Percentiles rank a stretch among this genome's conserved stretches.
phyloP scores from a whole-genome alignment of 2,888 invertebrate genomes.

The Drosophila tripunctata region DNA sequence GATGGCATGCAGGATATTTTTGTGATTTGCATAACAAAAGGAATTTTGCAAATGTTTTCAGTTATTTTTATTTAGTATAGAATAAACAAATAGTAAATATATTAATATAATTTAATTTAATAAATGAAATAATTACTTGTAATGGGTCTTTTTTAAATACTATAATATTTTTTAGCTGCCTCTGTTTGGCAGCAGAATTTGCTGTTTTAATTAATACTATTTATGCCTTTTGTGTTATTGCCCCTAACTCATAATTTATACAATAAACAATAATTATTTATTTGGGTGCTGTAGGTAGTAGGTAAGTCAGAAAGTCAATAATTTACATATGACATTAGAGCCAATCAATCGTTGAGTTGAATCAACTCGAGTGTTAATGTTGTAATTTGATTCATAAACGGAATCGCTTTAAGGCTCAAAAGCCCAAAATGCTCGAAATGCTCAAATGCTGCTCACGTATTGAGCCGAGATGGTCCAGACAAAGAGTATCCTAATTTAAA shows the following conservation, averaged over 20 bases:
- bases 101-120: no score
- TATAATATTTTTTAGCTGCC: no score
- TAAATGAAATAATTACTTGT: no score
- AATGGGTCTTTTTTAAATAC: no score
- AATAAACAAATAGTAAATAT: no score
- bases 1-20: background rate
- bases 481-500: conserved; percentile 39
- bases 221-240: background rate
- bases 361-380: conserved; percentile 22
- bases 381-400: conserved; percentile 26
- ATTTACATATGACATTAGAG: conserved; percentile 37
- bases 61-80: background rate
- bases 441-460: conserved; percentile 39
- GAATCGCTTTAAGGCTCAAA: conserved; percentile 10
- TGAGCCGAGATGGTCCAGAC: conserved; percentile 4
- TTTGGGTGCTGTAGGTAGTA: background rate
- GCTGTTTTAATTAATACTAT: background rate
- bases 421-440: background rate
- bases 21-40: conserved; percentile 20
- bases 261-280: background rate
- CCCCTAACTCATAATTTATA: background rate
- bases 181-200: no score
- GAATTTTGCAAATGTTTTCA: background rate
- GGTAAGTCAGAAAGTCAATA: no score
- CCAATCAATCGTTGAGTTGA: background rate